These are phyloP conservation scores for Catharus fuscescens DNA, from an alignment of 2,113 vertebrate species.

Conservation along the genomic window DNA sequence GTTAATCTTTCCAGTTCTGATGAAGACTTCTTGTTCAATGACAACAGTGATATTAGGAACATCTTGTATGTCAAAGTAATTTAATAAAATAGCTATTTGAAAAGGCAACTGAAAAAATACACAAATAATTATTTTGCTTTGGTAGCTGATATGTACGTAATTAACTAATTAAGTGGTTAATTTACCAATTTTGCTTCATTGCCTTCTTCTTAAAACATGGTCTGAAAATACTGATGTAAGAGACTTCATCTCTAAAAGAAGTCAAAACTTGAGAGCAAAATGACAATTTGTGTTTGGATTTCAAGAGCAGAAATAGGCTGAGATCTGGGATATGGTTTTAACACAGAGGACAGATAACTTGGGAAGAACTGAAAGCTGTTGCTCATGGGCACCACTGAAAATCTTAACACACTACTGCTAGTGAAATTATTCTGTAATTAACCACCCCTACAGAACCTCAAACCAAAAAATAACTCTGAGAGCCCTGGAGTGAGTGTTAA, in stretches of 20 bases:
- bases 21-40: not conserved
- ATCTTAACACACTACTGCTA: not conserved
- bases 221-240: not conserved
- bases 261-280: not conserved
- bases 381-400: not conserved
- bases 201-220: not conserved
- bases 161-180: constrained; percentile 7
- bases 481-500: not conserved
- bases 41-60: not conserved
- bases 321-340: not conserved
- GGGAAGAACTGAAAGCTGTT: not conserved
- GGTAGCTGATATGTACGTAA: not conserved
- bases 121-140: constrained; percentile 3
- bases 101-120: not conserved
- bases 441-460: not conserved
- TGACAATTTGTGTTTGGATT: not conserved
- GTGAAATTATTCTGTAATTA: not conserved
- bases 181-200: constrained; percentile 2
- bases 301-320: not conserved
- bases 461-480: not conserved
- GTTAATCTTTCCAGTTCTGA: not conserved
- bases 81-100: not conserved
- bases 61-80: not conserved
- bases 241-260: not conserved
- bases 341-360: not conserved